Percentiles rank a stretch among this genome's conserved stretches.
These are phyloP conservation scores for Lanistes nyassanus DNA, from an alignment of 1,140 invertebrate genomes.

Conservation along the genomic window DNA sequence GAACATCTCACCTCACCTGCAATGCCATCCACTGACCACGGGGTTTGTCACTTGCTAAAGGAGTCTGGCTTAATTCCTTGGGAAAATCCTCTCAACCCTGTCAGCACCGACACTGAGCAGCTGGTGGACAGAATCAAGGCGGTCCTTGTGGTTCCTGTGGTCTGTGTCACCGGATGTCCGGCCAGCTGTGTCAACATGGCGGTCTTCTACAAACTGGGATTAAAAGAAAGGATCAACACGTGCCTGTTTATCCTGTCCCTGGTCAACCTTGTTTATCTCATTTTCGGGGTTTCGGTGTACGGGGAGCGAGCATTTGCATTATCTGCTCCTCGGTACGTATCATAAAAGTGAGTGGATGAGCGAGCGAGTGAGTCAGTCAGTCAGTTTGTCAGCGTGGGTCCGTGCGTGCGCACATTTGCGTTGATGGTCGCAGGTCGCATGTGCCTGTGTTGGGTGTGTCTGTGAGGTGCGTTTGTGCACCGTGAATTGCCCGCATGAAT, in stretches of 20 bases:
- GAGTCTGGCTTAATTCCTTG: slow-evolving; percentile 1
- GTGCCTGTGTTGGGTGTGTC: too few relatives aligned
- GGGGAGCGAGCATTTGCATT: too few relatives aligned
- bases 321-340: not conserved
- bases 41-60: not conserved
- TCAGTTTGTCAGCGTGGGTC: too few relatives aligned
- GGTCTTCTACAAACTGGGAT: slow-evolving; percentile 1
- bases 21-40: too few relatives aligned
- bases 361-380: too few relatives aligned
- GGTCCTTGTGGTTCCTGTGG: not conserved
- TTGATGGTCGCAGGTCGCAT: too few relatives aligned
- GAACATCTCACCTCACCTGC: too few relatives aligned
- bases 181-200: slow-evolving; percentile 14
- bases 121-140: not conserved
- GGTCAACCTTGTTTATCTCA: not conserved
- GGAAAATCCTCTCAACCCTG: not conserved
- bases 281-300: not conserved
- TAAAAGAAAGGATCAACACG: slow-evolving; percentile 13
- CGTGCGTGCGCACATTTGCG: too few relatives aligned
- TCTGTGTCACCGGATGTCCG: not conserved
- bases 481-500: too few relatives aligned
- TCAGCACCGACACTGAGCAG: not conserved
- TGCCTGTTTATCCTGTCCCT: too few relatives aligned
- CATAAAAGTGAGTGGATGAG: too few relatives aligned
- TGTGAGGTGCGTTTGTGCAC: too few relatives aligned